phyloP scores from a whole-genome alignment of 1,140 invertebrate genomes.

The Chionoecetes opilio region DNA sequence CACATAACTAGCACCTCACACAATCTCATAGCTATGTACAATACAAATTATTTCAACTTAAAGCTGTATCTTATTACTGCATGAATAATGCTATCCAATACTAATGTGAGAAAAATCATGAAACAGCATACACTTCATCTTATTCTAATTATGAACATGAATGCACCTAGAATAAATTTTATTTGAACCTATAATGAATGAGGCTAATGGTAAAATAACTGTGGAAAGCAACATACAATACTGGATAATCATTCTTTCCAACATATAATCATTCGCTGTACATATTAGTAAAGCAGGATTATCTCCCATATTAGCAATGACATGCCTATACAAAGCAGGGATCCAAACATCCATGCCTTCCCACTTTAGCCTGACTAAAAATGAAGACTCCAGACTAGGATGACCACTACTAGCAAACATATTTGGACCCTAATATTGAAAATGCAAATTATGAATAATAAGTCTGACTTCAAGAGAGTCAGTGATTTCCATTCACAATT shows the following conservation, averaged over 20 bases:
- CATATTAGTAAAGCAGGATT: constrained; percentile 79
- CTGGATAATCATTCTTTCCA: constrained; percentile 2
- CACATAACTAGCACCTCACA: constrained; percentile 76
- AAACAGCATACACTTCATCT: constrained; percentile 51
- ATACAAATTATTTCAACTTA: constrained; percentile 68
- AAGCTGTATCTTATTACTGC: constrained; percentile 70
- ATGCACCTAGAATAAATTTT: constrained; percentile 65
- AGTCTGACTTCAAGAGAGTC: constrained; percentile 52
- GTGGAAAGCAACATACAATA: constrained; percentile 11
- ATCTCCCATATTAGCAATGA: constrained; percentile 75
- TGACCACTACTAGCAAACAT: constrained; percentile 57
- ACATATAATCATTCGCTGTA: constrained; percentile 73
- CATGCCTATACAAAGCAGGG: constrained; percentile 76
- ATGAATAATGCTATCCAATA: constrained; percentile 4
- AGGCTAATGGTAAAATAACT: constrained; percentile 32
- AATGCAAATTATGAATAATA: constrained; percentile 67
- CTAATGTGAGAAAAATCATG: constrained; percentile 36
- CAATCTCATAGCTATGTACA: constrained; percentile 64
- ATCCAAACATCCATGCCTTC: constrained; percentile 65
- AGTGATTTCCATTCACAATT: constrained; percentile 74
- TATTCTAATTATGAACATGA: constrained; percentile 63
- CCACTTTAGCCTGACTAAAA: constrained; percentile 60
- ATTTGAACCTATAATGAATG: neutral
- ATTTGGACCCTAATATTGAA: constrained; percentile 76
- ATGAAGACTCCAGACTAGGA: constrained; percentile 72